phyloP scores from a whole-genome alignment of 2,797 vertebrate species.

The Anguilla marmorata region DNA sequence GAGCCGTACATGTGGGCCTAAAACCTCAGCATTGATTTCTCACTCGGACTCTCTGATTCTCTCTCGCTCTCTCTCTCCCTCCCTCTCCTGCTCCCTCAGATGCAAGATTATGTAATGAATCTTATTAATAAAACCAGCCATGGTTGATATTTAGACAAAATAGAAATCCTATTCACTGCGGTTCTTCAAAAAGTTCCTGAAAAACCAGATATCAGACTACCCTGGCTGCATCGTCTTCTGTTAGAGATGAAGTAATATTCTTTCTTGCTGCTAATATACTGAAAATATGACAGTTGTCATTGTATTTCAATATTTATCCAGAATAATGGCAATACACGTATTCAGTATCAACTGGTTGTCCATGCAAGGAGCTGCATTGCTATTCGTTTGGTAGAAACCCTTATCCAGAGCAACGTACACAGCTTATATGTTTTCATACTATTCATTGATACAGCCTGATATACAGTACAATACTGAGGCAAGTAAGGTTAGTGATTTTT shows the following conservation, averaged over 20 bases:
- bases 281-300: neutral
- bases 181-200: neutral
- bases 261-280: neutral
- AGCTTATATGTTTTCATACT: neutral
- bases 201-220: neutral
- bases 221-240: neutral
- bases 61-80: neutral
- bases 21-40: conserved; percentile 31
- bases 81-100: conserved; percentile 14
- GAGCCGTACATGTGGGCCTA: conserved; percentile 23
- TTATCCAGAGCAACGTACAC: neutral
- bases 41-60: neutral
- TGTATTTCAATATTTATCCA: neutral
- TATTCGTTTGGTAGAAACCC: neutral
- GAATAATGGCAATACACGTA: neutral
- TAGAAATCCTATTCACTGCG: neutral
- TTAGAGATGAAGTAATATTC: neutral
- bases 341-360: neutral
- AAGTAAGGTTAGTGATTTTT: neutral
- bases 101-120: conserved; percentile 30
- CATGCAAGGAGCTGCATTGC: neutral
- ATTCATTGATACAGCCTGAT: neutral
- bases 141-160: conserved; percentile 17
- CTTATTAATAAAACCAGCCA: conserved; percentile 30
- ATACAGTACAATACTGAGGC: neutral